These are phyloP conservation scores for Neogale vison DNA, from an alignment of 2,113 vertebrate species.

Conservation along the genomic window DNA sequence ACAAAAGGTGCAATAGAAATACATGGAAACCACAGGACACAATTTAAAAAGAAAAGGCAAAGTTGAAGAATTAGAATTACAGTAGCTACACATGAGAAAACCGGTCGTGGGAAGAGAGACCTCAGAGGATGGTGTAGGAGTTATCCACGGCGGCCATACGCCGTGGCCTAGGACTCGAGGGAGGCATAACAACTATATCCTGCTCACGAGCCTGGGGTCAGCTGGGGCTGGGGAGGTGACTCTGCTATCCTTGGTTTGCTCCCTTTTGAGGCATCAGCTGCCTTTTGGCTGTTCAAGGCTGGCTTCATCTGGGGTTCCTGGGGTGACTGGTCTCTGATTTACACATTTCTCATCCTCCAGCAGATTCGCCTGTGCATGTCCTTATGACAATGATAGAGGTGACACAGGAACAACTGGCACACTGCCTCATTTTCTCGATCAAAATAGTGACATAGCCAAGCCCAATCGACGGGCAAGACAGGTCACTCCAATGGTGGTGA, in stretches of 20 bases:
- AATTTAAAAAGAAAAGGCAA: not conserved
- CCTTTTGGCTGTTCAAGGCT: not conserved
- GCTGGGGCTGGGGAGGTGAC: not conserved
- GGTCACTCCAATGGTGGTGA: not conserved
- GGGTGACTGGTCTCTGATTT: not conserved
- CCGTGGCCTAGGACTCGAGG: not conserved
- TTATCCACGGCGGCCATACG: not conserved
- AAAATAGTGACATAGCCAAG: not conserved
- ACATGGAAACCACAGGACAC: not conserved
- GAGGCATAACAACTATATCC: not conserved
- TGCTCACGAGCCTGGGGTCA: not conserved
- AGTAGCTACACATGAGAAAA: not conserved
- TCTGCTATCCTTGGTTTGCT: not conserved
- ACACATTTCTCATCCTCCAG: not conserved
- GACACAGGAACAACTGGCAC: not conserved
- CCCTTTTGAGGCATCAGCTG: not conserved
- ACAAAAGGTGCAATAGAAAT: not conserved
- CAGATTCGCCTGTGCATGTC: not conserved
- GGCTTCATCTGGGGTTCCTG: not conserved
- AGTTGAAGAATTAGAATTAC: not conserved
- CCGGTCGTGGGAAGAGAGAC: not conserved
- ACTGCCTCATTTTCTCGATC: not conserved
- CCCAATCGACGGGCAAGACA: not conserved
- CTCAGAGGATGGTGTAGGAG: not conserved
- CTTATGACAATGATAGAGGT: not conserved